Evolutionary conservation across 2,797 vertebrate genomes (phyloP).

Genomic region (Eremophila alpestris): DNA sequence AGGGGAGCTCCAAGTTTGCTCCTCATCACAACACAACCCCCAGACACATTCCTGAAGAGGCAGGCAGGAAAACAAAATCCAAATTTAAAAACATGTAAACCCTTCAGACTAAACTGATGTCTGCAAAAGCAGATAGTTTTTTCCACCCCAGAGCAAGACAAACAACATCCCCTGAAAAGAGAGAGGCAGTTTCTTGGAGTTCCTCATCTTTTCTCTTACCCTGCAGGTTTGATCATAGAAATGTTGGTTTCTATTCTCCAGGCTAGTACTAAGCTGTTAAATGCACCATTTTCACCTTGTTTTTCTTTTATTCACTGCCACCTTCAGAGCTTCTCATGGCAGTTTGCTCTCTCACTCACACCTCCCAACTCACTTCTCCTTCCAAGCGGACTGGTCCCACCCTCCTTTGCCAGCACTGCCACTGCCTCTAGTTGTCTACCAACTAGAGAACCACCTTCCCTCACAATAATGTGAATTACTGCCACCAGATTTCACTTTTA

Average conservation of each 20-base stretch:
- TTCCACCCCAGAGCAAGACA: neutral
- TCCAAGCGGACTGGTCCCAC: neutral
- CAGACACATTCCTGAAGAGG: neutral
- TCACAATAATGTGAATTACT: neutral
- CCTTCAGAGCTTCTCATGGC: neutral
- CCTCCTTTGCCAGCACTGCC: neutral
- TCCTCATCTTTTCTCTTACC: slow-evolving; percentile 22
- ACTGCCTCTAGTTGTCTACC: neutral
- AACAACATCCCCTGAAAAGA: neutral
- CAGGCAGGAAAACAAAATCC: neutral
- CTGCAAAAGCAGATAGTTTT: neutral
- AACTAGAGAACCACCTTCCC: slow-evolving; percentile 15
- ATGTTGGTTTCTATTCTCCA: slow-evolving; percentile 16
- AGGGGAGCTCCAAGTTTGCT: neutral
- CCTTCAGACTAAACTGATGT: neutral
- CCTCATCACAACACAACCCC: neutral
- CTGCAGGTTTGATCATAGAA: slow-evolving; percentile 23
- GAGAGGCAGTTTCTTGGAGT: neutral
- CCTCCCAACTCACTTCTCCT: neutral
- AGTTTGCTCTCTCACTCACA: neutral
- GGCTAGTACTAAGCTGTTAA: slow-evolving; percentile 23
- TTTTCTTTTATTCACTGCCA: neutral
- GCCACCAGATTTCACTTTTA: slow-evolving; percentile 59
- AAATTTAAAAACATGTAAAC: neutral
- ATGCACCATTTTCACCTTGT: slow-evolving; percentile 38